Percentiles rank a stretch among this genome's conserved stretches.
Conservation (phyloP, 2,888 invertebrate species). For the Chironomus tentans region DNA sequence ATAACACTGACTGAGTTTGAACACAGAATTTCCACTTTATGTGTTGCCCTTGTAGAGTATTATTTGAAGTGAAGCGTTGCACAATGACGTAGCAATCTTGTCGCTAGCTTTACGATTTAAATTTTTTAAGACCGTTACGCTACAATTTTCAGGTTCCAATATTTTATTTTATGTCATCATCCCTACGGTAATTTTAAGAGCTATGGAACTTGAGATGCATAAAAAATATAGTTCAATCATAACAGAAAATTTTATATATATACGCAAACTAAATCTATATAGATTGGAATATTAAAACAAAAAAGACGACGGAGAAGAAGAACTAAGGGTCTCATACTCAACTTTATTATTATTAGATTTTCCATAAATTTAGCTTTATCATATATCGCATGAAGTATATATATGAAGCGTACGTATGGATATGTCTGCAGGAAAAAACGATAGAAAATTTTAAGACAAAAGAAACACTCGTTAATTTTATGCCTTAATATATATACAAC, state of each 20-base stretch:
- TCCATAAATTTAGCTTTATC: background rate
- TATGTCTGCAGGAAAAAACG: background rate
- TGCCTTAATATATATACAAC: background rate
- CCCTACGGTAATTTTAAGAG: too few relatives aligned
- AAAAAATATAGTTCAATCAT: too few relatives aligned
- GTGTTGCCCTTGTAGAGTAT: background rate
- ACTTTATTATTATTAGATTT: background rate
- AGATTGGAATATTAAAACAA: background rate
- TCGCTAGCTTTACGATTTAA: background rate
- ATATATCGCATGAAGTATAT: background rate
- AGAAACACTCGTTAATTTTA: background rate
- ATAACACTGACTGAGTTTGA: constrained; percentile 18
- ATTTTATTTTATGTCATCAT: too few relatives aligned
- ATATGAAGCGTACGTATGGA: background rate
- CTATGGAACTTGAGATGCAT: too few relatives aligned
- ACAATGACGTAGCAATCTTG: too few relatives aligned
- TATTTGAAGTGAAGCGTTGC: background rate
- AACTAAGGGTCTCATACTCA: background rate
- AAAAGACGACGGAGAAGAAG: background rate
- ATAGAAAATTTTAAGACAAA: background rate
- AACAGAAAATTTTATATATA: too few relatives aligned
- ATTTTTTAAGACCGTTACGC: background rate
- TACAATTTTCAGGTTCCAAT: background rate
- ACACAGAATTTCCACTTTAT: background rate
- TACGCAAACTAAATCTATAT: too few relatives aligned